A percentile compares a stretch with the other conserved stretches of the same genome.
Conservation (phyloP, 1,140 invertebrate genomes). For the Conus betulinus region DNA sequence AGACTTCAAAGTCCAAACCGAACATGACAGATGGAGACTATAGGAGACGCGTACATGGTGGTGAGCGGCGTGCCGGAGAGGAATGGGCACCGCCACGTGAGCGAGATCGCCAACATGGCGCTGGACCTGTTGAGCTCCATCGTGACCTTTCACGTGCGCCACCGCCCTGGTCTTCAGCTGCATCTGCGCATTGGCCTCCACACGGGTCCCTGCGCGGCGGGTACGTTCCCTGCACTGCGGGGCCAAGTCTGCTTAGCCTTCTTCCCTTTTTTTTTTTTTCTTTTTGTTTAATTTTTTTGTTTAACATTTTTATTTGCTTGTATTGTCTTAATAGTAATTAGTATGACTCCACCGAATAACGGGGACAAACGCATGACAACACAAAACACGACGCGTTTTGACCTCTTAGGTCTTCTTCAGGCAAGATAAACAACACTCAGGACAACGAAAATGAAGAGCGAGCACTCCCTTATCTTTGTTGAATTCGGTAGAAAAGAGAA, state of each 20-base stretch:
- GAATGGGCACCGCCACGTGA: constrained; percentile 85
- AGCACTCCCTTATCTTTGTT: no score
- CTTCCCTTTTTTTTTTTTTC: no score
- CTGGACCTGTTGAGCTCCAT: constrained; percentile 90
- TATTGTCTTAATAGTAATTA: background rate
- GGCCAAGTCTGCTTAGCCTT: background rate
- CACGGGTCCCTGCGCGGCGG: constrained; percentile 80
- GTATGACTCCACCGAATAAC: background rate
- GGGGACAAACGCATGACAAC: background rate
- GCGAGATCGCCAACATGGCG: constrained; percentile 93
- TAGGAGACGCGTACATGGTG: constrained; percentile 86
- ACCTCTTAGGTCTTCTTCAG: no score
- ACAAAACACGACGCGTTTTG: no score
- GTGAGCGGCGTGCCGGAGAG: constrained; percentile 90
- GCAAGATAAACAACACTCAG: no score
- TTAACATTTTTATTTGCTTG: background rate
- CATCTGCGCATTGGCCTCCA: constrained; percentile 94
- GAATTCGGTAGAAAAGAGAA: no score
- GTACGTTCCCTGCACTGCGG: constrained; percentile 29
- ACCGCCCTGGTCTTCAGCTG: constrained; percentile 88
- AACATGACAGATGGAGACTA: constrained; percentile 88
- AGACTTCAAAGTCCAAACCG: no score
- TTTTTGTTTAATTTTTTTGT: no score
- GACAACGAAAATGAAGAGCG: no score
- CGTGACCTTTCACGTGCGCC: constrained; percentile 85